Percentiles rank a stretch among this genome's conserved stretches.
Evolutionary conservation across 2,113 vertebrate species (phyloP).

Genomic region (Oryzias melastigma): DNA sequence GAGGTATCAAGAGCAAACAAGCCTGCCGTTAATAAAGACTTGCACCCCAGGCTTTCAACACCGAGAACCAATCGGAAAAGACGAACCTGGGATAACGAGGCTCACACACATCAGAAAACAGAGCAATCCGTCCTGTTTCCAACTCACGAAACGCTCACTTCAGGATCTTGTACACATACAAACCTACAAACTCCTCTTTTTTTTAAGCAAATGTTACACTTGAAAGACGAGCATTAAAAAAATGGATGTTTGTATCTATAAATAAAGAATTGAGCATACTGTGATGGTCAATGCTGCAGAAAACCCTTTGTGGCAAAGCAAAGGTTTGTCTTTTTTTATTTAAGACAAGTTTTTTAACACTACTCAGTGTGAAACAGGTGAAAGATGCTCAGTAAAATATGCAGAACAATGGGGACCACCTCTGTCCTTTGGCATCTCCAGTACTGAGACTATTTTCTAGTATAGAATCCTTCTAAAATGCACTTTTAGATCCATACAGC

Average conservation of each 20-base stretch:
- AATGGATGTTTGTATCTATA: not conserved
- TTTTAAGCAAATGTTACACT: conserved; percentile 5
- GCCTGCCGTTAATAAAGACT: conserved; percentile 63
- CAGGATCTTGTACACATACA: conserved; percentile 5
- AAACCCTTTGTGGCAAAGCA: no score
- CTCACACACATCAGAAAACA: conserved; percentile 8
- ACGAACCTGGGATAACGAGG: conserved; percentile 59
- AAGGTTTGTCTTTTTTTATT: no score
- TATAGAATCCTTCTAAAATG: not conserved
- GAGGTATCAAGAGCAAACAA: conserved; percentile 70
- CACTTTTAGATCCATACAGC: not conserved
- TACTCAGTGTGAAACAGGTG: no score
- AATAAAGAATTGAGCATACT: no score
- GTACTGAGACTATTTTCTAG: no score
- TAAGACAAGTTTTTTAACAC: no score
- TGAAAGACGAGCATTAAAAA: not conserved
- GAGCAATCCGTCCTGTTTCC: no score
- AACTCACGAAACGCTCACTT: no score
- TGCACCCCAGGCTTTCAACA: conserved; percentile 44
- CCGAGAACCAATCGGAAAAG: conserved; percentile 58
- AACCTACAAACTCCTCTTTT: conserved; percentile 2
- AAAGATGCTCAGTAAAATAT: no score
- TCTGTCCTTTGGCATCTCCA: no score
- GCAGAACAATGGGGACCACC: no score
- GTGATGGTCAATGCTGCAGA: no score